A percentile compares a stretch with the other conserved stretches of the same genome.
These are phyloP conservation scores for Chaenogobius annularis DNA, from an alignment of 2,113 vertebrate genomes.

Conservation along the genomic window DNA sequence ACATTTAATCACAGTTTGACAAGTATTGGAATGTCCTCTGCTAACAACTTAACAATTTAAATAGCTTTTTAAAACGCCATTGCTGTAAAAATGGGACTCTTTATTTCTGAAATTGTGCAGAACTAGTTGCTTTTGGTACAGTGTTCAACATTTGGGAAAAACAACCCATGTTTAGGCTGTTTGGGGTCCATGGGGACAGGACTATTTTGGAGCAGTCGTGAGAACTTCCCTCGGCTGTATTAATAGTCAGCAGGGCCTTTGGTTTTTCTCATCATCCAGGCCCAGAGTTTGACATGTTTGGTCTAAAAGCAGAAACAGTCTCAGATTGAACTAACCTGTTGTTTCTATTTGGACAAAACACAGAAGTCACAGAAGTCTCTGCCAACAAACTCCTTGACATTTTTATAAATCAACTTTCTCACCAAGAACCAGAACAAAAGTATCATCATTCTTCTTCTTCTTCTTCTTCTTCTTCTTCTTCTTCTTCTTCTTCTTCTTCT, in stretches of 20 bases:
- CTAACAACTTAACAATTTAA: no score
- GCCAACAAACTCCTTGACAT: neutral
- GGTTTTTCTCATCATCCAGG: neutral
- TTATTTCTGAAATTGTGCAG: no score
- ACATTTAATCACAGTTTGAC: no score
- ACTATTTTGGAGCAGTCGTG: constrained; percentile 59
- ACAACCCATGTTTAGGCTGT: constrained; percentile 27
- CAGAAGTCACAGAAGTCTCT: neutral
- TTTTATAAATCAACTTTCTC: neutral
- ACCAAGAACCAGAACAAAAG: no score
- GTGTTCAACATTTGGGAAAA: neutral
- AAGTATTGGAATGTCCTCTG: no score
- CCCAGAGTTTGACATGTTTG: neutral
- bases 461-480: no score
- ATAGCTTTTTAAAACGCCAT: no score
- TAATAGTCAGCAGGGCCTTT: constrained; percentile 40
- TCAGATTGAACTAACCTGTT: neutral
- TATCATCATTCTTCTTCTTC: no score
- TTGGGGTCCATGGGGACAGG: constrained; percentile 23
- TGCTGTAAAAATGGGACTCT: no score
- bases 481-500: no score
- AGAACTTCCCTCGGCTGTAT: constrained; percentile 54
- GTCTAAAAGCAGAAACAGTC: neutral
- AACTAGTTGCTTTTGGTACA: neutral
- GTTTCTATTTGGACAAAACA: neutral